Evolutionary conservation across 2,797 vertebrate species (phyloP).

Genomic region (Cryptoprocta ferox): DNA sequence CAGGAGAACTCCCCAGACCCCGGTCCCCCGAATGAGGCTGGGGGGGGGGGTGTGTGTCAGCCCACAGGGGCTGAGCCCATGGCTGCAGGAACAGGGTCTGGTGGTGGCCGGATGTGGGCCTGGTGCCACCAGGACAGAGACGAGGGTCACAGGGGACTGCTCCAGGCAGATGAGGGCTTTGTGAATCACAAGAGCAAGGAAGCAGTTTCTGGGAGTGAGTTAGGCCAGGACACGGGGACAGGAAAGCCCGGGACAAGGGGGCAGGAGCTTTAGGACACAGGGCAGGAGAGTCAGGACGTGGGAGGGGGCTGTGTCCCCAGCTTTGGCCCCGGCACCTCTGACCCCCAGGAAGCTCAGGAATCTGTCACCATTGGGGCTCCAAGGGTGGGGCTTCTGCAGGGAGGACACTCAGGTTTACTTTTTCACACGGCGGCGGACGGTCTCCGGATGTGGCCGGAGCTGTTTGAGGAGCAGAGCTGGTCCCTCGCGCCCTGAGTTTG

Average conservation of each 20-base stretch:
- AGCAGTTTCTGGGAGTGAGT: neutral
- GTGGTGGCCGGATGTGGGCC: neutral
- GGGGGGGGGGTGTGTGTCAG: neutral
- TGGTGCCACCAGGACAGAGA: too few species aligned
- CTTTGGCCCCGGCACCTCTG: neutral
- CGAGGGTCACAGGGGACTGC: neutral
- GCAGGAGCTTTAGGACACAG: neutral
- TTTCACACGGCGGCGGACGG: fast-evolving
- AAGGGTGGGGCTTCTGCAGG: neutral
- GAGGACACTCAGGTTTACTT: neutral
- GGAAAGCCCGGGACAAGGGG: neutral
- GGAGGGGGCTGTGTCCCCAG: neutral
- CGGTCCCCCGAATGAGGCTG: neutral
- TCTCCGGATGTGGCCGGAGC: neutral
- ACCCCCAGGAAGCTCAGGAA: neutral
- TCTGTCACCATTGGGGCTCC: neutral
- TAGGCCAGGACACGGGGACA: neutral
- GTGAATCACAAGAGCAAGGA: neutral
- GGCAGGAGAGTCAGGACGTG: neutral
- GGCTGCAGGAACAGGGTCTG: neutral
- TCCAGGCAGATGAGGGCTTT: neutral
- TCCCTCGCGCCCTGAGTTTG: fast-evolving
- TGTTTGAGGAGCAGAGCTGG: neutral
- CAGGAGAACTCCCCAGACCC: neutral
- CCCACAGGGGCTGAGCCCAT: too few species aligned